phyloP scores from a whole-genome alignment of 64 coral and sea anemone species.

The Montipora cactus region DNA sequence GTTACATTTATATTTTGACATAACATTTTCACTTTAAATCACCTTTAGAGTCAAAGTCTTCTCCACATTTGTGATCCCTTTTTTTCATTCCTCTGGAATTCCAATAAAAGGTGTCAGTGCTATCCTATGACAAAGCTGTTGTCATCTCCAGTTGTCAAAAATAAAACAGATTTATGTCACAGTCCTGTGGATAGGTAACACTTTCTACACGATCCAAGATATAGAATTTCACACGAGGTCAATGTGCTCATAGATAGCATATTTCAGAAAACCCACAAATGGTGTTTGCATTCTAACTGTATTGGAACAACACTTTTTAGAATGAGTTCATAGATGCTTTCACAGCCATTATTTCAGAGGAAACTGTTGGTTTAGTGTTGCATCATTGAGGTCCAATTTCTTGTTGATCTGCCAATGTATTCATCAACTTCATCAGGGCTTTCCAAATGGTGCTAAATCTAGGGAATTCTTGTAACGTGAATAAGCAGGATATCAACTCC shows the following conservation, averaged over 20 bases:
- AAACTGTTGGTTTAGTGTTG: not conserved
- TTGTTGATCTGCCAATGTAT: conserved; percentile 42
- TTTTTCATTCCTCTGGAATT: conserved; percentile 12
- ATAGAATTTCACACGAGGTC: not conserved
- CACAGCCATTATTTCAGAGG: not conserved
- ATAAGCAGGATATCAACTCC: conserved; percentile 10
- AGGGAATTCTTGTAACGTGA: conserved; percentile 29
- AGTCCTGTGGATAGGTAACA: not conserved
- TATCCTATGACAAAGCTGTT: conserved; percentile 22
- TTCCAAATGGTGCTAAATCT: conserved; percentile 52
- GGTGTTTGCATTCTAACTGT: not conserved
- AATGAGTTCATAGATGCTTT: not conserved
- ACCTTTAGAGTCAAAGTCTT: not conserved
- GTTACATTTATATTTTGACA: not conserved
- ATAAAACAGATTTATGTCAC: not conserved
- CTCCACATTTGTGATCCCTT: not conserved
- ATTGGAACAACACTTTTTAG: not conserved
- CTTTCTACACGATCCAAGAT: not conserved
- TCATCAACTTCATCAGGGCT: conserved; percentile 5
- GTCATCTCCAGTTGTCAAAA: not conserved
- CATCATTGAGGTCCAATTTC: not conserved
- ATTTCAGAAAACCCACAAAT: conserved; percentile 26
- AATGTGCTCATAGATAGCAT: conserved; percentile 9
- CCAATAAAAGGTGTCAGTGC: not conserved
- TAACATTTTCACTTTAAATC: not conserved